These are phyloP conservation scores for Drosophila kambysellisi DNA, from an alignment of 2,888 invertebrate species.

Conservation along the genomic window DNA sequence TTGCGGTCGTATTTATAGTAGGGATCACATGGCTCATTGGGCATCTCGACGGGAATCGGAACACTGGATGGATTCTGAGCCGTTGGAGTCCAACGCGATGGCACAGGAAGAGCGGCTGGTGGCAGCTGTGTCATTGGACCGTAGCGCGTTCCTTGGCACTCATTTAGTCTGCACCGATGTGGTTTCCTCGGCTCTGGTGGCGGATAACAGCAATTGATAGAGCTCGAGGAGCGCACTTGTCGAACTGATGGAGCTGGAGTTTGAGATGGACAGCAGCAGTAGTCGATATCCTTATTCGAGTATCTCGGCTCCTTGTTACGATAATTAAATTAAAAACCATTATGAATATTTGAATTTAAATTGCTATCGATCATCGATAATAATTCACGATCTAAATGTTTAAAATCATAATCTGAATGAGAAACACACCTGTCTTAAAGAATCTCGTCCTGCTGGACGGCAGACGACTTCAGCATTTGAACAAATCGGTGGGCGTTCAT, in stretches of 20 bases:
- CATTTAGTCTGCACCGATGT: background rate
- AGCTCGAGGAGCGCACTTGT: background rate
- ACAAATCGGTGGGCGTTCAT: too few species aligned
- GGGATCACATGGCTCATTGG: conserved; percentile 15
- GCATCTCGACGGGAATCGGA: background rate
- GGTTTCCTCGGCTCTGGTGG: conserved; percentile 1
- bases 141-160: background rate
- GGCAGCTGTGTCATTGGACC: background rate
- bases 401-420: background rate
- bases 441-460: background rate
- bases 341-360: background rate
- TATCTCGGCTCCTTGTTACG: background rate
- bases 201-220: conserved; percentile 8
- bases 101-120: background rate
- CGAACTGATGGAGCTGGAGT: background rate
- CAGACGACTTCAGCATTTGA: background rate
- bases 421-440: background rate
- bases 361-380: background rate
- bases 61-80: background rate
- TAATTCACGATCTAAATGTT: background rate
- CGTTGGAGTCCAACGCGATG: background rate
- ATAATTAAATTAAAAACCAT: background rate
- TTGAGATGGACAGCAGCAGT: background rate
- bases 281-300: background rate
- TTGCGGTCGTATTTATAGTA: conserved; percentile 24